Evolutionary conservation across 2,797 vertebrate genomes (phyloP).

Genomic region (Sebastes vulpes): DNA sequence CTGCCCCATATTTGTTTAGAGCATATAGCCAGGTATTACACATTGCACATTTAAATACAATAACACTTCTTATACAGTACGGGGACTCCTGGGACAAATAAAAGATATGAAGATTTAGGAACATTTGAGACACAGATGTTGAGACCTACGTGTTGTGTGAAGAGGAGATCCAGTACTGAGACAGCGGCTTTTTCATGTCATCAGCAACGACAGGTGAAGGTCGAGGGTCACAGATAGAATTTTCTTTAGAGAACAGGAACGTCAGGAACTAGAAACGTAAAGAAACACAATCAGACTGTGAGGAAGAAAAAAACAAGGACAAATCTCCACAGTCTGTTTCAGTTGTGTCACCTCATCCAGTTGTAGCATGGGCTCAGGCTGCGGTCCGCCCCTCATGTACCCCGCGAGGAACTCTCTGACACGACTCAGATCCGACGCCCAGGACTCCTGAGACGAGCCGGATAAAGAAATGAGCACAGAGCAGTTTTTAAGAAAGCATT

Average conservation of each 20-base stretch:
- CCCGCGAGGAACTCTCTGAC: constrained; percentile 87
- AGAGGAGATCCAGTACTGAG: constrained; percentile 99
- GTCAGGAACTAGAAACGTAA: constrained; percentile 90
- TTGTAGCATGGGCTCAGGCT: constrained; percentile 87
- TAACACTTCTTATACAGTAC: neutral
- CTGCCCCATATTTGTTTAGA: too few species aligned
- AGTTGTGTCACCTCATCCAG: constrained; percentile 86
- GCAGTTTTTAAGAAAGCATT: neutral
- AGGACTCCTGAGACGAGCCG: constrained; percentile 82
- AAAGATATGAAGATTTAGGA: neutral
- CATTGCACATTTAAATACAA: neutral
- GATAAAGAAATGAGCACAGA: constrained; percentile 5
- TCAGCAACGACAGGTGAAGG: constrained; percentile 85
- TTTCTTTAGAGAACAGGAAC: constrained; percentile 98
- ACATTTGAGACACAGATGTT: neutral
- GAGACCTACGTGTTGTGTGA: constrained; percentile 95
- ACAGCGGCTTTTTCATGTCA: constrained; percentile 95
- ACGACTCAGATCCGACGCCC: constrained; percentile 86
- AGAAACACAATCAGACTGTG: neutral
- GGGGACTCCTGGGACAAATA: neutral
- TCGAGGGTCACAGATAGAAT: constrained; percentile 90
- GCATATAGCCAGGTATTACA: too few species aligned
- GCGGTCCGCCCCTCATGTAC: constrained; percentile 83
- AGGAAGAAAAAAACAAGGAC: neutral
- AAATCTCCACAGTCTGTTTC: neutral